A percentile compares a stretch with the other conserved stretches of the same genome.
These are phyloP conservation scores for Cybosia mesomella DNA, from an alignment of 2,888 invertebrate species.

Conservation along the genomic window DNA sequence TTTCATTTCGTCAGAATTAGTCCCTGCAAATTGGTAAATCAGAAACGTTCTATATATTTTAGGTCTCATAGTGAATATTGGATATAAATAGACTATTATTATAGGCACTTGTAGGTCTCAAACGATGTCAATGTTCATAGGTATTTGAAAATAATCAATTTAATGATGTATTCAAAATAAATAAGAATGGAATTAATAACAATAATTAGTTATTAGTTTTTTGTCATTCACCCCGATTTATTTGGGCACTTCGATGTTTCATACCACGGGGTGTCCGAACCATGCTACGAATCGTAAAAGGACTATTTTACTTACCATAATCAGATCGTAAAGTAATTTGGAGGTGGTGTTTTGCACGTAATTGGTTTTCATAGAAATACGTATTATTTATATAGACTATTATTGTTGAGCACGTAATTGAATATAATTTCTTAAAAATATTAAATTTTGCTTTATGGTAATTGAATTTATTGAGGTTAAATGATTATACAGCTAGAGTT, in stretches of 20 bases:
- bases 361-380: background rate
- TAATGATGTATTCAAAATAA: background rate
- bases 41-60: too few species aligned
- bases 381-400: background rate
- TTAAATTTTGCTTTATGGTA: constrained; percentile 5
- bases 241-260: too few species aligned
- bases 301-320: background rate
- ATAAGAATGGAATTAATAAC: background rate
- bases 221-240: background rate
- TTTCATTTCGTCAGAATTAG: background rate
- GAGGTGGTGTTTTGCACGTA: background rate
- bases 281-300: background rate
- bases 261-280: background rate
- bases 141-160: background rate
- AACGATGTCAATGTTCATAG: background rate
- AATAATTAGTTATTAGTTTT: background rate
- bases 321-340: background rate
- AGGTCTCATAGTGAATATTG: background rate
- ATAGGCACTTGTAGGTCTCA: background rate
- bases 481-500: constrained; percentile 19
- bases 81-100: background rate
- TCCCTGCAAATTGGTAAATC: background rate
- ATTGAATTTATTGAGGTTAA: constrained; percentile 15
- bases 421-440: constrained; percentile 8
- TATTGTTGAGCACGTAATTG: constrained; percentile 12